Base-by-base conservation (phyloP, 2,113 vertebrate genomes). In the Limanda limanda region DNA sequence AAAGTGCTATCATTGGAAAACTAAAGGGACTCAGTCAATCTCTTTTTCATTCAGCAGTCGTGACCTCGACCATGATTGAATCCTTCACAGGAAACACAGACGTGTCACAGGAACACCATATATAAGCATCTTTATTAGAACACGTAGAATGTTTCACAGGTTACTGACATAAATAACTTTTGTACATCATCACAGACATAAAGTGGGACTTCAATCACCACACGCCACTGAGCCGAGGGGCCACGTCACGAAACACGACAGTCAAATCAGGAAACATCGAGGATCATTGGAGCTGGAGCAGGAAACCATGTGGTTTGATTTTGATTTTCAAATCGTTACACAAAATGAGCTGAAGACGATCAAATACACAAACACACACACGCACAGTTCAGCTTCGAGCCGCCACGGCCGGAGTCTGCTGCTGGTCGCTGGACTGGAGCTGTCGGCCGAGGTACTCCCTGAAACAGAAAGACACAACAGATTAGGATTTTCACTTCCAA, bases 371-470 rank as follows among this genome's bases (percentile, higher is more conserved):
- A 64, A 80, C 77, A 77, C 80, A 77, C 80, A n/a, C 24, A 42
- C 18, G 69, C 64, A 20, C 48, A n/a, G 67, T 83, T 95, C 89
- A 95, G 92, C 92, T 95, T 24, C 94, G 84, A 45, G 92, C 85
- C 2, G 93, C 90, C 21, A 95, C 94, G 1, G 90, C 92, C 1
- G 90, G 90, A 40, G 93, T 74, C 42, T 94, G 94, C 83, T 93
- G 91, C 84, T 95, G 94, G 52, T 95, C 94, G 0, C 74, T 74
- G 74, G 94, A 94, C 93, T 95, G 94, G 3, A 95, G 90, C 31
- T 95, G 94, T 61, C 94, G 90, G 11, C 94, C 94, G 63, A 95
- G 88, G 78, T 95, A 95, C 86, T 95, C 94, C 94, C 94, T 95
- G 88, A 48, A 57, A 37, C 69, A 76, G 5, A 78, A 17, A 73